These are phyloP conservation scores for Bacillus rossius DNA, from an alignment of 1,140 invertebrate species.

Conservation along the genomic window DNA sequence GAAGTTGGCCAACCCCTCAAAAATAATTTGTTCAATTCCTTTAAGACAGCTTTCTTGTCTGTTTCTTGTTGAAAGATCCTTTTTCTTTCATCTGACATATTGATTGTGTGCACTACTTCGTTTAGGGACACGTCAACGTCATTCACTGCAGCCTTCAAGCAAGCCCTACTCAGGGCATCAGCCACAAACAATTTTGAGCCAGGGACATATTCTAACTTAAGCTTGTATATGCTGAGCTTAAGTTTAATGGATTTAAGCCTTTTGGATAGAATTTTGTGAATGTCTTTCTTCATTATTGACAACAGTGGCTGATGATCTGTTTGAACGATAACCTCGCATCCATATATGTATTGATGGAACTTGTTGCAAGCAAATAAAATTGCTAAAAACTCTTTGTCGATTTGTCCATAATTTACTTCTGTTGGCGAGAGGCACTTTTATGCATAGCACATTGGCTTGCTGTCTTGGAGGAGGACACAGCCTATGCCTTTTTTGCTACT, in stretches of 20 bases:
- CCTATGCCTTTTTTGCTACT: too few relatives aligned
- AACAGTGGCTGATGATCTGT: conserved; percentile 29
- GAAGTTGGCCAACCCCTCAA: too few relatives aligned
- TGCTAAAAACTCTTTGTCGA: conserved; percentile 23
- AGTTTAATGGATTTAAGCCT: conserved; percentile 40
- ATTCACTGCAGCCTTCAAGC: background rate
- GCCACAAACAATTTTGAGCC: background rate
- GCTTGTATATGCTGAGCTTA: conserved; percentile 18
- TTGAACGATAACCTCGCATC: conserved; percentile 14
- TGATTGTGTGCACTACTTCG: too few relatives aligned
- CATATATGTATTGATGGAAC: conserved; percentile 27
- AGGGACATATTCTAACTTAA: background rate
- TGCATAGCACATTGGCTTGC: conserved; percentile 8
- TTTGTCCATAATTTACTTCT: conserved; percentile 26
- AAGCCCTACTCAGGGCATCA: background rate
- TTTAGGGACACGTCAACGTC: background rate
- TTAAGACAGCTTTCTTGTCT: too few relatives aligned
- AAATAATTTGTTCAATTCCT: too few relatives aligned
- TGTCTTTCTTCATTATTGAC: conserved; percentile 35
- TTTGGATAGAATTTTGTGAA: conserved; percentile 30
- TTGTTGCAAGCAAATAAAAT: conserved; percentile 25
- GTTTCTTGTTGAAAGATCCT: too few relatives aligned
- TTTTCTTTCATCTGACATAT: too few relatives aligned
- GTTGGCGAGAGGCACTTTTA: conserved; percentile 23
- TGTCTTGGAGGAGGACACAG: too few relatives aligned